phyloP scores from a whole-genome alignment of 2,888 invertebrate genomes.

The Eutolmus rufibarbis region DNA sequence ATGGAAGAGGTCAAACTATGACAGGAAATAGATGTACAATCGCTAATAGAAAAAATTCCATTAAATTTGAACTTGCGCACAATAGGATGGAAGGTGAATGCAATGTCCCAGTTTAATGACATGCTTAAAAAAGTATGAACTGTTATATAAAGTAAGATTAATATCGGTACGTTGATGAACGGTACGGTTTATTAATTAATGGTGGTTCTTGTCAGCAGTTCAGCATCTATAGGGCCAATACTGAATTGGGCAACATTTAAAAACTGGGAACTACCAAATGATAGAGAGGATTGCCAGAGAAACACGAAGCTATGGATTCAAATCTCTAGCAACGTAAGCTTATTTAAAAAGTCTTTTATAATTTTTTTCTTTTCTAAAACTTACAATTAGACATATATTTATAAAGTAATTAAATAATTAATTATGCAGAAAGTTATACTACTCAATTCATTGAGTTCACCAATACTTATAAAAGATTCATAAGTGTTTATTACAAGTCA shows the following conservation, averaged over 20 bases:
- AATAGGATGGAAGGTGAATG: background rate
- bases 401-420: background rate
- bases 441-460: background rate
- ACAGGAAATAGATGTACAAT: background rate
- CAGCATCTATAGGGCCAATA: background rate
- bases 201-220: background rate
- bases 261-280: constrained; percentile 14
- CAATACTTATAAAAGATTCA: background rate
- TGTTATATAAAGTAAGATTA: background rate
- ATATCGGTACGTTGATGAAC: background rate
- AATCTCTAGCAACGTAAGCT: constrained; percentile 30
- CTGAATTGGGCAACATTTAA: background rate
- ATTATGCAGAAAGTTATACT: background rate
- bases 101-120: background rate
- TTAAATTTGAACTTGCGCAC: background rate
- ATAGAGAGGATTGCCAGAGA: constrained; percentile 34
- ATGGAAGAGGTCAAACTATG: background rate
- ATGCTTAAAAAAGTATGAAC: background rate
- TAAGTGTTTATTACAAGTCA: background rate
- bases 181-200: background rate
- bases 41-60: background rate
- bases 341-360: background rate
- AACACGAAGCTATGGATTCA: constrained; percentile 23
- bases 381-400: too few relatives aligned
- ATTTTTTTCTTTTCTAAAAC: background rate